Evolutionary conservation across 2,113 vertebrate genomes (phyloP), one percentile per base, ranked within the genome.

Genomic region (Colaptes auratus): DNA sequence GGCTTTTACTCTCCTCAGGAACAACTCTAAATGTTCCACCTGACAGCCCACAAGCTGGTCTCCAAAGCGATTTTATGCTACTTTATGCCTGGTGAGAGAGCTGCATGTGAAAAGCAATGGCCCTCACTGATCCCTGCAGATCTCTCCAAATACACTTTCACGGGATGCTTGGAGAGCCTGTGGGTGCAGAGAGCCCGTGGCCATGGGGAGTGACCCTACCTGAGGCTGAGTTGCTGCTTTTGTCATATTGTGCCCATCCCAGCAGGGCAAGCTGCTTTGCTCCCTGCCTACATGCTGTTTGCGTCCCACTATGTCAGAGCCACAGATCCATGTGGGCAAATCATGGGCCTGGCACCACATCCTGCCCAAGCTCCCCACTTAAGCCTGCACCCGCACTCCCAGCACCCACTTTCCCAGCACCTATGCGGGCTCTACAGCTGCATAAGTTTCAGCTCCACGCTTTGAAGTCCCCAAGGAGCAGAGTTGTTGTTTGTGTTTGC

Each of bases 401-500:
- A 10, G 74, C 55, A 23, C 59, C 73, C 9, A 14, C 11, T 1
- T 42, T 48, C 59, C 50, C 84, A 10, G 74, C 52, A 23, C 59
- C 77, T 56, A 31, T 14, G 8, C 16, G 5, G 95, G 92, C 93
- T 94, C 95, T 56, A 97, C 36, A 66, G 95, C 78, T 25, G 69
- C 95, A 96, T 95, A 93, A 92, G 96, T 97, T 94, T 93, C 95
- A 86, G 56, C 89, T 69, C 25, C 7, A 73, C 25, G 46, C 98
- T 99, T 99, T 99, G 98, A 99, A 98, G 99, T 98, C 44, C 80
- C 96, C 92, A 66, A 86, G 79, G 92, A 97, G 97, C 97, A 97
- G 97, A 97, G 97, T 96, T 98, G 97, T 98, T 98, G 98, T 98
- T 98, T 97, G 98, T 98, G 97, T 98, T 98, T 98, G 97, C 82